phyloP scores from a whole-genome alignment of 1,140 invertebrate genomes.

The Drosophila kikkawai region DNA sequence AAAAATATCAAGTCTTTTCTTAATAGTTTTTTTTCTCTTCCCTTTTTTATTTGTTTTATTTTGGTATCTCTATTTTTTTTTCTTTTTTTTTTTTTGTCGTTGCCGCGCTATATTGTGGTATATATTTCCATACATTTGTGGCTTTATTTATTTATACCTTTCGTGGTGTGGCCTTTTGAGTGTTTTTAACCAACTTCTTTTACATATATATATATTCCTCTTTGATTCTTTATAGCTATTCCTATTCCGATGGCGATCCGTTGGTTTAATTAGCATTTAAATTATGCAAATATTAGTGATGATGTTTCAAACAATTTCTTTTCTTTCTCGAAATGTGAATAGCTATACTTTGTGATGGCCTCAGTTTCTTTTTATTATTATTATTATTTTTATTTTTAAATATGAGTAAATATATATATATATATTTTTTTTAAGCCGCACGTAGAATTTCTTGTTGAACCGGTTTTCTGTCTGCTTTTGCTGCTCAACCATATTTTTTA shows the following conservation, averaged over 20 bases:
- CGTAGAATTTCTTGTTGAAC: constrained; percentile 70
- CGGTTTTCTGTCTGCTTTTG: constrained; percentile 42
- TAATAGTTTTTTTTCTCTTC: background rate
- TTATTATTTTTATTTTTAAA: background rate
- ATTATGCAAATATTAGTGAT: constrained; percentile 75
- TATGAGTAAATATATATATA: background rate
- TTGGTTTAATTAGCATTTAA: constrained; percentile 71
- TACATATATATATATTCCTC: background rate
- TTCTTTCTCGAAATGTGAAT: constrained; percentile 30
- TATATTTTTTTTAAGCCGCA: constrained; percentile 34
- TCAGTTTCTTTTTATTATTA: constrained; percentile 17
- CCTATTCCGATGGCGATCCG: constrained; percentile 10
- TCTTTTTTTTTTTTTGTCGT: too few species aligned
- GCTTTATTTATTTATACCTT: constrained; percentile 67
- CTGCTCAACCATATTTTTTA: constrained; percentile 25
- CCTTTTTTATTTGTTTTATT: constrained; percentile 5
- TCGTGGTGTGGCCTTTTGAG: constrained; percentile 23
- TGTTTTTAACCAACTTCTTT: constrained; percentile 15
- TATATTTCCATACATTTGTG: constrained; percentile 38
- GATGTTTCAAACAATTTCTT: constrained; percentile 49
- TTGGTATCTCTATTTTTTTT: constrained; percentile 8
- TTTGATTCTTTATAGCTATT: background rate
- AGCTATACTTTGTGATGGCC: constrained; percentile 31
- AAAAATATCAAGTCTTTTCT: constrained; percentile 36
- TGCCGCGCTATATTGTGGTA: constrained; percentile 20